Evolutionary conservation across 2,888 invertebrate species (phyloP), one percentile per base, ranked within the genome.

Genomic region (Sepiola atlantica): DNA sequence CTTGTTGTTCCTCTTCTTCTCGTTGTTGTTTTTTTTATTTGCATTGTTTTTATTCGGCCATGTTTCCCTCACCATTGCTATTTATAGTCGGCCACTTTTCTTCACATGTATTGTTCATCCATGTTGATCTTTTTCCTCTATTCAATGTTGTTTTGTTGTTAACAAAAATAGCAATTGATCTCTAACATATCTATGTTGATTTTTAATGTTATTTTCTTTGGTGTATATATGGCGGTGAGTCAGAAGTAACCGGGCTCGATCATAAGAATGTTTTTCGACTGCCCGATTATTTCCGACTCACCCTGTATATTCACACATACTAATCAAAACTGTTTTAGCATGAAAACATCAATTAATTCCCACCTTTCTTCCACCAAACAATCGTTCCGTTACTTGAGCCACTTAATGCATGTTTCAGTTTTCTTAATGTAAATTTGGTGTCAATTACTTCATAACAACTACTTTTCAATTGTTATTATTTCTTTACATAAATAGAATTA

Each of bases 1-100:
- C 21, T 93, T 93, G 57, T 93, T 93, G 32, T 93, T 92, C 35
- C 32, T 35, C 8, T 93, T 92, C 35, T 92, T 35, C 8, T 45
- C 45, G 8, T 45, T 45, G 45, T 45, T 45, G 45, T 45, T 45
- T 45, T 45, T 2, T 45, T 45, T 8, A 45, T 45, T 45, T 45
- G 45, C 45, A 45, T 45, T 45, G 45, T 45, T 45, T 45, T 45
- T 45, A 45, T n/a, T n/a, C n/a, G n/a, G n/a, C n/a, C n/a, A n/a
- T 45, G 45, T 45, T 45, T 45, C 45, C 45, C 45, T 8, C 45
- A 45, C 45, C 45, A 45, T 45, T 45, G 45, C 45, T 45, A 45
- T 8, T 45, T 45, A 45, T 45, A 45, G 45, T 8, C 8, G 45
- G 2, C 45, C 45, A 45, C 8, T 45, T 45, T 45, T 45, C 45